Evolutionary conservation across 2,888 invertebrate genomes (phyloP), one percentile per base, ranked within the genome.

Genomic region (Maniola hyperantus): DNA sequence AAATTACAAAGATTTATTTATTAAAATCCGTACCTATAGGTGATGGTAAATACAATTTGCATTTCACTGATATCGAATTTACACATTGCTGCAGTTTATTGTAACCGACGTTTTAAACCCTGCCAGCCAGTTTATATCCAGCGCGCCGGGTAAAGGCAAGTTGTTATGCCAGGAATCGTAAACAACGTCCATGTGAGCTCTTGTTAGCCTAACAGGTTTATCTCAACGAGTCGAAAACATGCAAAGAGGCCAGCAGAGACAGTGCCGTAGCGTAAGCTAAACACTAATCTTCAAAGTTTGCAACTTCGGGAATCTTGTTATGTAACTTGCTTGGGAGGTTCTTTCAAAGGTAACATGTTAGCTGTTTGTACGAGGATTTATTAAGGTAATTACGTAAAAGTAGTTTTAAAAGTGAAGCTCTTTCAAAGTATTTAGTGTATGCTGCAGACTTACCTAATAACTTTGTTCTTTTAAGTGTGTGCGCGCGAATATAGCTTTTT

Each of bases 151-250:
- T 20, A 33, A 60, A 65, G 65, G 74, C 76, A 71, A 78, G 76
- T 83, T 81, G 77, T 79, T 77, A 76, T 79, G 79, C 76, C 74
- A 77, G 74, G 77, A 78, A 78, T 79, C 76, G 81, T 81, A 83
- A 82, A 83, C 79, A 80, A 79, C 76, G 77, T 76, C 77, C 79
- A 80, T 77, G 80, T 76, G 76, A 76, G 77, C 78, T 75, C 78
- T 79, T 78, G 80, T 83, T 81, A 79, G 79, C 74, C 78, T 81
- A 83, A 81, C 79, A 77, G 77, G 79, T 81, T 83, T 82, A 85
- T 81, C 77, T 75, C 74, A 73, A 74, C 73, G 76, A 78, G 76
- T 81, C 78, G 78, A 82, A 84, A 84, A 83, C 79, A 77, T 74
- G 75, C 75, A 72, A 72, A 72, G 73, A 71, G 73, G 72, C 66